Percentiles rank a stretch among this genome's conserved stretches.
Evolutionary conservation across 2,113 vertebrate genomes (phyloP).

Genomic region (Gavia stellata): DNA sequence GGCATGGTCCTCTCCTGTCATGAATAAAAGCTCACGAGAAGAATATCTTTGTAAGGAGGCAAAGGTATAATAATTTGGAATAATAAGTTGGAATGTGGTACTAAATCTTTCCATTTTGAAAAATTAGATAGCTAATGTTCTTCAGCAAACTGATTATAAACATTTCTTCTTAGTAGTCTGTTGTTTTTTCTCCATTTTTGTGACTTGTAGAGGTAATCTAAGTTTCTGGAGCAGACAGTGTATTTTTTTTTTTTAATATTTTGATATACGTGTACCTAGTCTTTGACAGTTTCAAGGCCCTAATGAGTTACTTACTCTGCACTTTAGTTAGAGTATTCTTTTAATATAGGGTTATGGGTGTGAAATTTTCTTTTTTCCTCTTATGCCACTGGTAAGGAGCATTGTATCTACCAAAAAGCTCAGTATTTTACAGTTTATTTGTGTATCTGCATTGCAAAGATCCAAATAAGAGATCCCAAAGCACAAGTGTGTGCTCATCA

Average conservation of each 20-base stretch:
- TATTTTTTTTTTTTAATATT: not conserved
- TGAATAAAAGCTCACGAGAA: not conserved
- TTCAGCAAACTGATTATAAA: not conserved
- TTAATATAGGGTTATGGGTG: not conserved
- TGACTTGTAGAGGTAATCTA: not conserved
- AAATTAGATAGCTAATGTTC: not conserved
- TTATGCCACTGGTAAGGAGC: not conserved
- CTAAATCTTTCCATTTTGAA: not conserved
- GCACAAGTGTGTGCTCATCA: not conserved
- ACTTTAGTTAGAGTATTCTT: not conserved
- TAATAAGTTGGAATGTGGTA: not conserved
- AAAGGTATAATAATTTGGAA: not conserved
- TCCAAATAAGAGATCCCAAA: not conserved
- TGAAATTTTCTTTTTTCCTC: not conserved
- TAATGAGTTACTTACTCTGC: not conserved
- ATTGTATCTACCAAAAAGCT: not conserved
- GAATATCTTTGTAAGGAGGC: not conserved
- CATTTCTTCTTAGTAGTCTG: not conserved
- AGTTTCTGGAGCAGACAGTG: not conserved
- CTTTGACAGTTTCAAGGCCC: not conserved
- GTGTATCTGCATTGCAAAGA: not conserved
- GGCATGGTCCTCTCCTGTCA: not conserved
- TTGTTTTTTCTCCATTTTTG: not conserved
- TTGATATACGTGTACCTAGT: not conserved
- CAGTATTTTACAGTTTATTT: not conserved